A percentile compares a stretch with the other conserved stretches of the same genome.
phyloP scores from a whole-genome alignment of 2,888 invertebrate species.

The Plagiodera versicolora region DNA sequence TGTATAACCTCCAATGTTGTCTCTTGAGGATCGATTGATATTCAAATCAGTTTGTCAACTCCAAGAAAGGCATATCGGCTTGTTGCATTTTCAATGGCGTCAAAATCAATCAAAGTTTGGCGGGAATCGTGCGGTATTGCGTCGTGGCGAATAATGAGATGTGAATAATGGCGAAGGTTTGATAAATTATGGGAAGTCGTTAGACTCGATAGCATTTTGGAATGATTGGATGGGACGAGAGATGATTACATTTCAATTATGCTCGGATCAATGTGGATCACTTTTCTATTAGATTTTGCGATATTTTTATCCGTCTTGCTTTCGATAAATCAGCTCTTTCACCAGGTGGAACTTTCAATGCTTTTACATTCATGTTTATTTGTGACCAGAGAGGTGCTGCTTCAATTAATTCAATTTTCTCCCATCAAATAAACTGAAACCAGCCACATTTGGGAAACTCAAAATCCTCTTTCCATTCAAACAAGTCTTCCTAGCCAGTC shows the following conservation, averaged over 20 bases:
- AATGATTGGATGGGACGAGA: neutral
- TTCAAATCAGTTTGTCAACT: neutral
- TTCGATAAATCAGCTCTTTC: no score
- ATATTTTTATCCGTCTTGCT: no score
- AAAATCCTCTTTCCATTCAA: no score
- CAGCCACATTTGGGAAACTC: neutral
- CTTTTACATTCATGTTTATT: no score
- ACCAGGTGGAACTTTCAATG: no score
- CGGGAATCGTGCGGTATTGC: neutral
- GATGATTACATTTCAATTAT: neutral
- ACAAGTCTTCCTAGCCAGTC: no score
- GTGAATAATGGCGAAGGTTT: neutral
- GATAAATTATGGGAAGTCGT: neutral
- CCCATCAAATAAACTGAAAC: no score
- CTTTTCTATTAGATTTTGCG: no score
- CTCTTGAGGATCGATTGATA: neutral
- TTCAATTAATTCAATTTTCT: no score
- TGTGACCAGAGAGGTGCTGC: no score
- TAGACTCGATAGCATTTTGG: neutral
- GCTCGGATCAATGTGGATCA: neutral
- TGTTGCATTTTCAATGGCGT: neutral
- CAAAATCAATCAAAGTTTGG: neutral
- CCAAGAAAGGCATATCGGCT: neutral
- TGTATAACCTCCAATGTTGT: no score
- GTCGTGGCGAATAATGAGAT: neutral